Evolutionary conservation across 2,797 vertebrate species (phyloP).

Genomic region (Chloroceryle amazona): DNA sequence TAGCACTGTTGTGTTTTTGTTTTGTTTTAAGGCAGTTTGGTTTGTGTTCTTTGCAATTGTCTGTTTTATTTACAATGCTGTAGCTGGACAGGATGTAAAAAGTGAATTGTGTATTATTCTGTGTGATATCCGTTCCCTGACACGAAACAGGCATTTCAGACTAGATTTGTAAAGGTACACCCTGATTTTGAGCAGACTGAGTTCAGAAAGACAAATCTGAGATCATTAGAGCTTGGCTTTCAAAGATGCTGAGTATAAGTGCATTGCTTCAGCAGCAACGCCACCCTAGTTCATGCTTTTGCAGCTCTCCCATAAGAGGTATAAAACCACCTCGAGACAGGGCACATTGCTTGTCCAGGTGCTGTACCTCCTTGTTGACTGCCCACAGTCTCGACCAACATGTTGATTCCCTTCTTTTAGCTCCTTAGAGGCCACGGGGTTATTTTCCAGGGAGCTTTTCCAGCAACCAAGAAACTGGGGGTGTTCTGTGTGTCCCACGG

Average conservation of each 20-base stretch:
- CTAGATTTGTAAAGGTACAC: not conserved
- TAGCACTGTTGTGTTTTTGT: not conserved
- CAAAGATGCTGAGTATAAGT: rapidly evolving
- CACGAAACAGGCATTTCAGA: not conserved
- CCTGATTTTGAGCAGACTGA: not conserved
- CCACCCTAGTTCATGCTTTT: not conserved
- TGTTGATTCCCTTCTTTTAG: not conserved
- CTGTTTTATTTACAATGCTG: not conserved
- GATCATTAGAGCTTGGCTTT: not conserved
- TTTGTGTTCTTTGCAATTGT: constrained; percentile 6
- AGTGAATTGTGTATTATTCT: not conserved
- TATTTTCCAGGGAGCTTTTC: not conserved
- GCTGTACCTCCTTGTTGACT: not conserved
- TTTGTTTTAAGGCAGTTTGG: not conserved
- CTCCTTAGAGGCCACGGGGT: not conserved
- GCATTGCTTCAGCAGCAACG: not conserved
- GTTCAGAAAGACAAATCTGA: not conserved
- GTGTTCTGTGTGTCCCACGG: rapidly evolving
- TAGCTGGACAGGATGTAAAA: not conserved
- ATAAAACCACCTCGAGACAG: not conserved
- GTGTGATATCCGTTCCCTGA: not conserved
- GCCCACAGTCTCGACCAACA: rapidly evolving
- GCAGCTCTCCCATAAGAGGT: not conserved
- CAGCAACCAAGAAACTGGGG: not conserved
- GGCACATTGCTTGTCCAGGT: rapidly evolving